phyloP scores from a whole-genome alignment of 2,797 vertebrate species.

The Jordanella pulchra region DNA sequence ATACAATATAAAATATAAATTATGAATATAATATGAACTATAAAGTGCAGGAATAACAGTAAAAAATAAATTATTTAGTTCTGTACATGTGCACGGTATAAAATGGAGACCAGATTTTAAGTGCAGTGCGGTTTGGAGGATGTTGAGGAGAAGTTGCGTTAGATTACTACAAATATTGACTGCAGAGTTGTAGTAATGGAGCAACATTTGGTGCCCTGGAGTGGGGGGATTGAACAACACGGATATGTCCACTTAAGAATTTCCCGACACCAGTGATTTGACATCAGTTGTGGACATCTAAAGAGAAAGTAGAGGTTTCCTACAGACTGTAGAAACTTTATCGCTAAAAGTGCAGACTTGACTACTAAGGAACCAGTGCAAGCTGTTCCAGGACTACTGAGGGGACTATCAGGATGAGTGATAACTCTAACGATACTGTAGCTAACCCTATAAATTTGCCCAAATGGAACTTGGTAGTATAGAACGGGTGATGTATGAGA shows the following conservation, averaged over 20 bases:
- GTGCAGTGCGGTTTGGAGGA: no score
- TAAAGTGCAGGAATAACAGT: no score
- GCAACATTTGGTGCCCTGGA: background rate
- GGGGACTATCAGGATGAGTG: background rate
- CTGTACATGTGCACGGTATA: no score
- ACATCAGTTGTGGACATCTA: background rate
- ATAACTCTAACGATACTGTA: background rate
- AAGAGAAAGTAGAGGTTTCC: background rate
- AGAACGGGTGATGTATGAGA: background rate
- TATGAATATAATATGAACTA: no score
- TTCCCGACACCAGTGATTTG: background rate
- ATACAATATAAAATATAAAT: no score
- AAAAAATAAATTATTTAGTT: no score
- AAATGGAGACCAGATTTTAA: no score
- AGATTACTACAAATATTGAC: background rate
- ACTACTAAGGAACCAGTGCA: no score
- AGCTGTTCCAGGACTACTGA: no score
- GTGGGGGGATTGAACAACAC: background rate
- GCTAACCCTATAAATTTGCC: background rate
- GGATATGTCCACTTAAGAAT: background rate
- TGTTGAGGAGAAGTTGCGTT: background rate
- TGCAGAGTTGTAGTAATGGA: background rate
- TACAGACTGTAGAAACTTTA: background rate
- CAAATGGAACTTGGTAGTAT: background rate
- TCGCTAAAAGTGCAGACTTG: no score